These are phyloP conservation scores for Penaeus chinensis DNA, from an alignment of 1,140 invertebrate species.

Conservation along the genomic window DNA sequence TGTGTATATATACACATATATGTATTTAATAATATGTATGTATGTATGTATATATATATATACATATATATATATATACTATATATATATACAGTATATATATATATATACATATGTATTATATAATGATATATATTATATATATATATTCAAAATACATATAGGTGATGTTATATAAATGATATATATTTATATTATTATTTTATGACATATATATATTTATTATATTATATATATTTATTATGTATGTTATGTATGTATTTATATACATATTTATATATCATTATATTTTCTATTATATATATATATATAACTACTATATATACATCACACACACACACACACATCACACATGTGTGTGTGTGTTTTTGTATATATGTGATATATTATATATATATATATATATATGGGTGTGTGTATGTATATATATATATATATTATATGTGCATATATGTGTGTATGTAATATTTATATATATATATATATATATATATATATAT, in stretches of 20 bases:
- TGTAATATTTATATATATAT: too few species aligned
- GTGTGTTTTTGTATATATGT: not conserved
- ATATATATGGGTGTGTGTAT: too few species aligned
- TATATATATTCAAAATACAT: not conserved
- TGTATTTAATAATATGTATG: not conserved
- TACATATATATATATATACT: slow-evolving; percentile 13
- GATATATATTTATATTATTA: not conserved
- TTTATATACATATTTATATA: not conserved
- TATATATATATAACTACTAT: not conserved
- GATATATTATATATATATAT: not conserved
- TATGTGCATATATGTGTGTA: too few species aligned
- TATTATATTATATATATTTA: not conserved
- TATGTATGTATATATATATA: not conserved
- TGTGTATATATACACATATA: not conserved
- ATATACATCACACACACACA: not conserved
- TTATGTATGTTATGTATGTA: not conserved
- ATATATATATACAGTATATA: not conserved
- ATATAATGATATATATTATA: not conserved
- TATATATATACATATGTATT: not conserved
- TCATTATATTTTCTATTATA: not conserved
- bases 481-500: too few species aligned
- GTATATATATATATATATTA: too few species aligned
- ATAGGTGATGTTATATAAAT: too few species aligned
- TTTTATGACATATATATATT: slow-evolving; percentile 7
- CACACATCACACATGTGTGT: not conserved